Evolutionary conservation across 2,888 invertebrate species (phyloP).

Genomic region (Halictus quadricinctus): DNA sequence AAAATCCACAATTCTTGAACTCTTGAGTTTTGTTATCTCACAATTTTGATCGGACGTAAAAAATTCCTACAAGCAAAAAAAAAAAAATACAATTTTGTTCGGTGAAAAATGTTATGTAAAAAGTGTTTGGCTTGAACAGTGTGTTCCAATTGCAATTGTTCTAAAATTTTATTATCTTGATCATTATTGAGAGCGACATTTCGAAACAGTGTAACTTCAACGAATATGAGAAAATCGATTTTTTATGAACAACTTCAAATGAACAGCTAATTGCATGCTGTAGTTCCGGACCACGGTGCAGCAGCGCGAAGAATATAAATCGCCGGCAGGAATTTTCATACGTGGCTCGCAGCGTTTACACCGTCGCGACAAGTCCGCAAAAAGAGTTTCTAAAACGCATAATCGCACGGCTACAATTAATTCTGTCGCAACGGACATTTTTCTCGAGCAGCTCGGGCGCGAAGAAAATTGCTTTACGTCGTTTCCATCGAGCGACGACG

Average conservation of each 20-base stretch:
- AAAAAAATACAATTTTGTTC: too few relatives aligned
- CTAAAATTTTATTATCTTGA: neutral
- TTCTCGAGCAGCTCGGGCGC: constrained; percentile 17
- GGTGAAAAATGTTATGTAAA: too few relatives aligned
- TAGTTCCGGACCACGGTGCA: neutral
- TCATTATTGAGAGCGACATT: neutral
- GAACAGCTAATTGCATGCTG: neutral
- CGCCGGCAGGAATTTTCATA: constrained; percentile 16
- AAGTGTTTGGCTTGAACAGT: neutral
- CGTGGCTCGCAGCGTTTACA: neutral
- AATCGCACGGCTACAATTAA: constrained; percentile 43
- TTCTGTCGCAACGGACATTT: constrained; percentile 43
- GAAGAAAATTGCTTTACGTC: constrained; percentile 32
- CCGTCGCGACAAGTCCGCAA: constrained; percentile 1
- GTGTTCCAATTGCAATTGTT: neutral
- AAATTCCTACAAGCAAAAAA: too few relatives aligned
- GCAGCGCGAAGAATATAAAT: neutral
- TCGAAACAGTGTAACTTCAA: neutral
- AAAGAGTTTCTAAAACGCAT: constrained; percentile 33
- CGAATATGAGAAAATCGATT: neutral
- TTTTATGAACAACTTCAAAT: neutral
- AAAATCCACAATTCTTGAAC: neutral
- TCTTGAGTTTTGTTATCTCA: too few relatives aligned
- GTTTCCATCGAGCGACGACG: constrained; percentile 6
- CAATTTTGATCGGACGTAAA: too few relatives aligned